Base-by-base conservation (phyloP, 2,797 vertebrate genomes). In the Coranthus polyacanthus region DNA sequence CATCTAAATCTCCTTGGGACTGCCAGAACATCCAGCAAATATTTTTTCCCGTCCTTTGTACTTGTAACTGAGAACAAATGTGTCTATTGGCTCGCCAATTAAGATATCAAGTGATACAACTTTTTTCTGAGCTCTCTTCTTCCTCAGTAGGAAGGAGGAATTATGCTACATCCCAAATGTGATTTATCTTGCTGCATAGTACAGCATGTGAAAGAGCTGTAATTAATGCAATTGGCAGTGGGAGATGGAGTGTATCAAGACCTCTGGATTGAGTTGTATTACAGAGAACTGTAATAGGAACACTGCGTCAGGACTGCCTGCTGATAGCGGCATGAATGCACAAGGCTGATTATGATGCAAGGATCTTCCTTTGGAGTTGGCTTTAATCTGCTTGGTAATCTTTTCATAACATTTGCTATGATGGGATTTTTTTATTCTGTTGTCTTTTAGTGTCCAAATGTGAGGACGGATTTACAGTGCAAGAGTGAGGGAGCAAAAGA, bases 371-470 rank as follows among this genome's bases (percentile, higher is more conserved):
- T 61, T 64, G 29, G 68, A 83, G 47, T 57, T 64, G 70, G 67
- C 52, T 83, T 58, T 85, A 84, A 88, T 82, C 65, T 53, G 13
- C 46, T 67, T 62, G 63, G 45, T 89, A 87, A 88, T 90, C 75
- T 72, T 62, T 72, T 79, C 58, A 71, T 47, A 81, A 78, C 62
- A 32, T 71, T 78, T 24, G 10, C 67, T 79, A 54, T 64, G 42
- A 18, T 44, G 34, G 29, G 45, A 59, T 60, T 82, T 39, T 52
- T 53, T 49, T 47, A 21, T 4, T 60, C 41, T 66, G 21, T 60
- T 60, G 49, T 76, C 47, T 55, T 10, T 34, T 78, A 58, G 41
- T 47, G 59, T 61, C 45, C 39, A 59, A 78, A 65, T 82, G 44
- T 65, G 64, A 69, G 46, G 17, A 73, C 44, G 71, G 67, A 79